Conservation (phyloP, 2,888 invertebrate genomes). For the Petrolisthes manimaculis region DNA sequence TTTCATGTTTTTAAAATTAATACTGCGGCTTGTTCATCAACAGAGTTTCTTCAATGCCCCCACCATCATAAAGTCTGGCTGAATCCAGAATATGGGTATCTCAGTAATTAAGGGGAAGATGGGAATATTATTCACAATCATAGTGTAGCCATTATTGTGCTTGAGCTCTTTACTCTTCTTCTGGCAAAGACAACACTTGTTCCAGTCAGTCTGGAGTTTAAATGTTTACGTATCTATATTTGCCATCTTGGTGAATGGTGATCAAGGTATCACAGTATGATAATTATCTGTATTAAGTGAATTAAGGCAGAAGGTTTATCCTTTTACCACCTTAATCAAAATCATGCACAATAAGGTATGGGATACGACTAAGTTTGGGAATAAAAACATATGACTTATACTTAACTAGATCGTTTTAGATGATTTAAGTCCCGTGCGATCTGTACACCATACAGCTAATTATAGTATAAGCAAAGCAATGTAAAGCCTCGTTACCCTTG, state of each 20-base stretch:
- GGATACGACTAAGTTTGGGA: neutral
- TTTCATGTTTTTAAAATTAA: neutral
- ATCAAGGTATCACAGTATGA: neutral
- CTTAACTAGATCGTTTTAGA: neutral
- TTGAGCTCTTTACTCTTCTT: neutral
- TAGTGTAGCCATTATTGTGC: neutral
- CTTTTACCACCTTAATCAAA: neutral
- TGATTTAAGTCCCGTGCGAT: neutral
- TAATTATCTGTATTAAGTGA: neutral
- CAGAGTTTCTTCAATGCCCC: constrained; percentile 20
- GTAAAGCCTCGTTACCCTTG: neutral
- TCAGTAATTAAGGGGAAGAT: neutral
- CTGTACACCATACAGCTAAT: neutral
- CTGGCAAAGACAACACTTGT: neutral
- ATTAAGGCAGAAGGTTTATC: neutral
- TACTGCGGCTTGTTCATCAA: constrained; percentile 23
- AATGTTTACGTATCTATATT: neutral
- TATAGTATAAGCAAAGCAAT: neutral
- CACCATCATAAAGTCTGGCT: constrained; percentile 26
- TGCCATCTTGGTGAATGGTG: neutral
- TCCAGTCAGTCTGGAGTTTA: neutral
- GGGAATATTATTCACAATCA: neutral
- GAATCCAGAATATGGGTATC: constrained; percentile 5
- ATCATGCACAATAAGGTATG: neutral
- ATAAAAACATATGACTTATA: neutral